Percentiles rank a stretch among this genome's conserved stretches.
These are phyloP conservation scores for Drosophila pegasa DNA, from an alignment of 2,888 invertebrate genomes.

Conservation along the genomic window DNA sequence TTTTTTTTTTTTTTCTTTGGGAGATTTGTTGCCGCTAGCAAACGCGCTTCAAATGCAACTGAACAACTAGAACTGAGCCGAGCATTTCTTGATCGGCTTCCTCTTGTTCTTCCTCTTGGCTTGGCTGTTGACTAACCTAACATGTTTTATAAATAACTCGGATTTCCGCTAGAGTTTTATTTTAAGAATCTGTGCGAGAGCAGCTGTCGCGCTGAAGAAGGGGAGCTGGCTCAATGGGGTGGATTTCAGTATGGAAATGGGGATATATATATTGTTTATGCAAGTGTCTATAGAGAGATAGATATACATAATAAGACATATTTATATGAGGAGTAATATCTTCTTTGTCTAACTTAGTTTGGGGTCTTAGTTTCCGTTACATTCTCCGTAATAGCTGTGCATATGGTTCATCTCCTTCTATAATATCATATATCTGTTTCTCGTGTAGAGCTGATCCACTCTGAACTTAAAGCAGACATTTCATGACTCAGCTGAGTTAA, in stretches of 20 bases:
- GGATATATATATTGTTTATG: neutral
- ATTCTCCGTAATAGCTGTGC: too few relatives aligned
- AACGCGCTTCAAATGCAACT: slow-evolving; percentile 47
- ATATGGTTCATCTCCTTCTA: too few relatives aligned
- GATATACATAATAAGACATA: neutral
- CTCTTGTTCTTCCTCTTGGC: too few relatives aligned
- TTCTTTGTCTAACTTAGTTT: neutral
- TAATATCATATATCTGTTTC: too few relatives aligned
- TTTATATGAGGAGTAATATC: neutral
- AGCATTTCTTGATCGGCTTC: neutral
- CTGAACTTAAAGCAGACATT: too few relatives aligned
- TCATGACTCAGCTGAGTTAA: too few relatives aligned
- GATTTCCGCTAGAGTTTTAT: slow-evolving; percentile 49
- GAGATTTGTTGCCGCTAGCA: slow-evolving; percentile 14
- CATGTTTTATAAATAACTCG: slow-evolving; percentile 33
- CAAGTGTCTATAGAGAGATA: neutral
- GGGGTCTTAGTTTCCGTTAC: too few relatives aligned
- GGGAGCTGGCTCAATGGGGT: slow-evolving; percentile 6
- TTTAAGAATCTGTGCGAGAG: slow-evolving; percentile 18
- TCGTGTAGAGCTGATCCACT: too few relatives aligned
- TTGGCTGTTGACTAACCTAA: neutral
- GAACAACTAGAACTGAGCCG: slow-evolving; percentile 30
- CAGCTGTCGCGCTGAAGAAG: slow-evolving; percentile 16
- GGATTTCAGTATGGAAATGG: neutral
- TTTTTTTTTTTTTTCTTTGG: neutral